Evolutionary conservation across 2,888 invertebrate genomes (phyloP), one percentile per base, ranked within the genome.

Genomic region (Eupeodes latifasciatus): DNA sequence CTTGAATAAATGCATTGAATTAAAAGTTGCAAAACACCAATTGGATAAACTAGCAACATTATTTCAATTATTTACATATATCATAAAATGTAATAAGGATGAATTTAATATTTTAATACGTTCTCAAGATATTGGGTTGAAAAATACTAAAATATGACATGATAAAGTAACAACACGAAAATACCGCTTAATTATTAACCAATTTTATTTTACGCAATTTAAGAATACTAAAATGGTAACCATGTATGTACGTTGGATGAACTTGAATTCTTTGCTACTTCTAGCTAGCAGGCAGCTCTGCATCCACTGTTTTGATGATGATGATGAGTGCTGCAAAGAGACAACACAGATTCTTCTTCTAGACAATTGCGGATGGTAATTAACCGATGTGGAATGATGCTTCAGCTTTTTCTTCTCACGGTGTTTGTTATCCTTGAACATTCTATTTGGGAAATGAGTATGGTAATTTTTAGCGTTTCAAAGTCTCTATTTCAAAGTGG

Each of bases 361-460:
- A 88, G 88, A 88, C 88, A 88, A 88, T 88, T 88, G 88, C 85
- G 88, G 81, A 88, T 88, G 88, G 81, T 88, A 88, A 88, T 85
- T 85, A 88, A 88, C 88, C 88, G 81, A 81, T 81, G 88, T 81
- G 81, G 74, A 85, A 85, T 88, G 85, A 74, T 85, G 85, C 81
- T 88, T 74, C 77, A 88, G 77, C 72, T 72, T 81, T 78, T 74
- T 75, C 69, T 80, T 76, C 88, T 72, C 74, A 77, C 85, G 74
- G 77, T 69, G 67, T 51, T 69, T 67, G 84, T 88, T 88, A 78
- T 88, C 88, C 88, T 88, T 88, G 88, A 88, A 88, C 81, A 74
- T 88, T 74, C 88, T 88, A 85, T 88, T 81, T 88, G 74, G 81
- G 67, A 88, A 88, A 88, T 85, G 85, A 88, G 77, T 84, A 88